Evolutionary conservation across 2,113 vertebrate genomes (phyloP), one percentile per base, ranked within the genome.

Genomic region (Prionailurus bengalensis): DNA sequence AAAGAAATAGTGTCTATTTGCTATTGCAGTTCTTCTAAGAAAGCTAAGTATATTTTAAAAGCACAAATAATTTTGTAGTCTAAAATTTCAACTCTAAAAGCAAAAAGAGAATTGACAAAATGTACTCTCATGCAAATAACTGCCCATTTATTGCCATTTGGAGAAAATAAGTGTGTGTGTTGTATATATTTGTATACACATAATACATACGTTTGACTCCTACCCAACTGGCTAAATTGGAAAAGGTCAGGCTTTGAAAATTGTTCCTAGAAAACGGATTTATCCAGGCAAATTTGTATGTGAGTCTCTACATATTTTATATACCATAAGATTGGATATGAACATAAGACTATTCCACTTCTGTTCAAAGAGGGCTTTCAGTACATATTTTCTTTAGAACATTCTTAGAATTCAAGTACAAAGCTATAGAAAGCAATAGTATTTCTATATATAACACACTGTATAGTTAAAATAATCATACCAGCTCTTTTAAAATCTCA

Each of bases 401-500:
- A 58, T n/a, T 58, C 51, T 58, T 5, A 79, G 31, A 89, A 73
- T 9, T 58, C 8, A 73, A 92, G 36, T 42, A 11, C 19, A 33
- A 91, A 96, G 48, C 63, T 68, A 93, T 25, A 45, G 23, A 66
- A 66, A 94, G 27, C 36, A 66, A 53, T 13, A 33, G 4, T 17
- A 80, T 78, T 65, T 88, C 65, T 61, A 58, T 63, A 53, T 48
- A 13, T 33, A 76, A 74, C 27, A 71, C 36, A 36, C 1, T 15
- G 1, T 3, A 66, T 10, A 31, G 55, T 58, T 65, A 42, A 51
- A 33, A 79, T 71, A 3, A 61, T 95, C 13, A 6, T 4, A 42
- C 23, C 2, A 0, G 1, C 21, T 83, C 95, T 66, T 98, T 98
- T 63, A 98, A 98, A 1, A 98, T 97, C 1, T 98, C 98, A 0